A percentile compares a stretch with the other conserved stretches of the same genome.
Evolutionary conservation across 1,140 invertebrate species (phyloP).

Genomic region (Asobara japonica): DNA sequence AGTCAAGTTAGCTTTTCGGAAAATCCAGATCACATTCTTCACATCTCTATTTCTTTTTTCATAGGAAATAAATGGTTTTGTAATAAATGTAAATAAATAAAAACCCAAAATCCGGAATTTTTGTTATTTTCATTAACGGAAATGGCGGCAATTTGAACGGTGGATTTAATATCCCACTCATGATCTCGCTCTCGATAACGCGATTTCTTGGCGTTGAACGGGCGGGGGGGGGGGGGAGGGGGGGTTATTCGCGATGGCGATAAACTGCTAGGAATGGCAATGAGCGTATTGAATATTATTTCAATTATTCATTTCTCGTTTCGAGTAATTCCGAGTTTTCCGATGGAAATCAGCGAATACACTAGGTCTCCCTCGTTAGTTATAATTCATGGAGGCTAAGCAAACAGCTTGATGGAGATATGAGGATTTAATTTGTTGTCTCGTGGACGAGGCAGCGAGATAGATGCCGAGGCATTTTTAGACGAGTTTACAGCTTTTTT

Average conservation of each 20-base stretch:
- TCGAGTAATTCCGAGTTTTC: not conserved
- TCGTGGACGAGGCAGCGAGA: not conserved
- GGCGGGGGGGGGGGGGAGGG: too few relatives aligned
- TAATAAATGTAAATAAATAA: too few relatives aligned
- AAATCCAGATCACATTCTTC: too few relatives aligned
- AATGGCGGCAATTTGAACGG: not conserved
- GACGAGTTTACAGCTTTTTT: not conserved
- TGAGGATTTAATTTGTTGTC: not conserved
- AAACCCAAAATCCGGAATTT: too few relatives aligned
- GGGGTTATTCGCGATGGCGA: not conserved
- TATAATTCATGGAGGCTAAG: constrained; percentile 18
- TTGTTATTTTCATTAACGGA: not conserved
- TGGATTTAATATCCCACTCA: not conserved
- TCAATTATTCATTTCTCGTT: not conserved
- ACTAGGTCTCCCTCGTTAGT: constrained; percentile 20
- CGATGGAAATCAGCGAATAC: constrained; percentile 29
- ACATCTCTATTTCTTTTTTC: too few relatives aligned
- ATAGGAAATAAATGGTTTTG: too few relatives aligned
- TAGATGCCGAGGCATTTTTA: not conserved
- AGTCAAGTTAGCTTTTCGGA: too few relatives aligned
- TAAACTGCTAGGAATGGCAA: not conserved
- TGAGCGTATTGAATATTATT: not conserved
- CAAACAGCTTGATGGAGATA: not conserved
- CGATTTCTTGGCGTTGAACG: too few relatives aligned
- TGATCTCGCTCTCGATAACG: not conserved